Base-by-base conservation (phyloP, 2,113 vertebrate genomes). In the Crypturellus undulatus region DNA sequence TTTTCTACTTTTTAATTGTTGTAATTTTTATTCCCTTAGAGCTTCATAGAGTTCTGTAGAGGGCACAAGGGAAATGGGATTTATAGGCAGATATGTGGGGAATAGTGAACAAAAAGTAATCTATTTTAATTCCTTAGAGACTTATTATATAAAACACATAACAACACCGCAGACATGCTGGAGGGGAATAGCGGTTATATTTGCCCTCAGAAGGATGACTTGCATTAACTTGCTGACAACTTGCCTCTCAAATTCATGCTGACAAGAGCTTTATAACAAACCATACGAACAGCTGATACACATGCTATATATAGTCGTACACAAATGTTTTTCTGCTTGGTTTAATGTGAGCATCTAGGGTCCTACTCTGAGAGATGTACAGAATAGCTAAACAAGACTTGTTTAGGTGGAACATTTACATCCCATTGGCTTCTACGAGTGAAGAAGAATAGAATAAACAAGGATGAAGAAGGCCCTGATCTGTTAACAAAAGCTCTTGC, bases 281-380 rank as follows among this genome's bases (percentile, higher is more conserved):
- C 62, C 1, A 0, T 14, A 14, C 47, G 24, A 56, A 42, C 0
- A 81, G 72, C 71, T 4, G 60, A 51, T n/a, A 38, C 0, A 0
- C 63, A 30, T 60, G 42, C 68, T 80, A 30, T 22, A 54, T 28
- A 45, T 1, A 78, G 56, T 3, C 47, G 36, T 0, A 36, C 14
- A 47, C n/a, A 56, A 72, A 73, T 3, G 72, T n/a, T 67, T 13
- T 69, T 26, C 62, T 78, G 12, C 77, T 30, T 10, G 18, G 56
- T 79, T 84, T 59, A 17, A 8, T 7, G 15, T 4, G n/a, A 42
- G 4, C 36, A 25, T 28, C 62, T 28, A 3, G 3, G 13, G 51
- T 36, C 58, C 79, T 45, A n/a, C 32, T 49, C 34, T 1, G 11
- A 54, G 58, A 38, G 17, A 71, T 8, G 21, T 52, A 30, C 3